These are phyloP conservation scores for Melipona bicolor DNA, from an alignment of 2,888 invertebrate species.

Conservation along the genomic window DNA sequence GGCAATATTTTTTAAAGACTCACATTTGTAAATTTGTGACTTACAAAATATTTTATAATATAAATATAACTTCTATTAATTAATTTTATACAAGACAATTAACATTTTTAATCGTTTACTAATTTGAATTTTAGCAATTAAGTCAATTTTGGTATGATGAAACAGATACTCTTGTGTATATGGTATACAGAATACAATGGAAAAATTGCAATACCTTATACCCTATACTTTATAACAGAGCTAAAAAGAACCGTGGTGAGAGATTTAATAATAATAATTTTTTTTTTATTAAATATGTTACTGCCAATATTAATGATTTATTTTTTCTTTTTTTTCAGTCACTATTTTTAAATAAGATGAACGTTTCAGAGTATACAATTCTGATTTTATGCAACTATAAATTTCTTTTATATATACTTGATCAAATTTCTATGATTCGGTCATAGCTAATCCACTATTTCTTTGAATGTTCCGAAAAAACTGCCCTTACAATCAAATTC, in stretches of 20 bases:
- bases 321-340: conserved; percentile 85
- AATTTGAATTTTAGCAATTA: conserved; percentile 90
- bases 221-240: conserved; percentile 91
- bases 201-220: conserved; percentile 92
- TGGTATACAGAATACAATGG: conserved; percentile 85
- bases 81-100: background rate
- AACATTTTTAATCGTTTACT: background rate
- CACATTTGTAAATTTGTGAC: background rate
- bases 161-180: conserved; percentile 88
- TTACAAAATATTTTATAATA: background rate
- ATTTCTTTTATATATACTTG: conserved; percentile 88
- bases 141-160: conserved; percentile 99
- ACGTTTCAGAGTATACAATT: conserved; percentile 91
- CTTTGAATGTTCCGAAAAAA: conserved; percentile 96
- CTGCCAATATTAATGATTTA: conserved; percentile 62
- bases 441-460: conserved; percentile 98
- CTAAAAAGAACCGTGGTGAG: conserved; percentile 85
- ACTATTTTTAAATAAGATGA: conserved; percentile 93
- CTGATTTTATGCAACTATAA: conserved; percentile 97
- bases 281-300: conserved; percentile 3
- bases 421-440: conserved; percentile 89
- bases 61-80: background rate
- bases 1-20: background rate
- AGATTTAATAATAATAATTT: conserved; percentile 82
- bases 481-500: conserved; percentile 90